A percentile compares a stretch with the other conserved stretches of the same genome.
Conservation (phyloP, 2,888 invertebrate genomes). For the Agapetus fuscipes region DNA sequence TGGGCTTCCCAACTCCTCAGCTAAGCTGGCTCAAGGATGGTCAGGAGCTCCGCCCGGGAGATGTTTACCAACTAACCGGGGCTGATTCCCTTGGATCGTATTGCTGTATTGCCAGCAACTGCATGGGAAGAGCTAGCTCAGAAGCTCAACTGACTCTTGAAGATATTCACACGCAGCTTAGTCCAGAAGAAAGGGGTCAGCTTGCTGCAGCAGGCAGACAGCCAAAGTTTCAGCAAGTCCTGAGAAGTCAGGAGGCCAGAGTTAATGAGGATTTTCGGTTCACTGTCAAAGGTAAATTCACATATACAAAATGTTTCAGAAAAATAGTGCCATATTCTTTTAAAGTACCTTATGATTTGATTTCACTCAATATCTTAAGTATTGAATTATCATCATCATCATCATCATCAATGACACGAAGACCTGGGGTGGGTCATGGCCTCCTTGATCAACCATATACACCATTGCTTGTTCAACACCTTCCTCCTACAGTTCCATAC, state of each 20-base stretch:
- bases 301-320: conserved; percentile 4
- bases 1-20: conserved; percentile 81
- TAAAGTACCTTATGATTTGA: no score
- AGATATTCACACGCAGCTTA: conserved; percentile 82
- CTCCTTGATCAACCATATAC: no score
- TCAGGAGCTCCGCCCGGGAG: conserved; percentile 83
- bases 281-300: conserved; percentile 60
- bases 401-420: no score
- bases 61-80: conserved; percentile 85
- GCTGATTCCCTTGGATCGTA: conserved; percentile 84
- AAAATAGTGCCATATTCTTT: no score
- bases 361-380: no score
- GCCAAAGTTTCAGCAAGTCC: conserved; percentile 70
- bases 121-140: conserved; percentile 84
- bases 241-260: conserved; percentile 73
- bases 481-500: no score
- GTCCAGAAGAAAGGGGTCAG: conserved; percentile 74
- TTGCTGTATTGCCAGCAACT: conserved; percentile 80
- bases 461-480: no score
- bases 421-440: no score
- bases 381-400: no score
- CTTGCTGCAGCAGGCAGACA: conserved; percentile 69
- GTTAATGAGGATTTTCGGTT: conserved; percentile 77
- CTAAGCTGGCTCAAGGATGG: conserved; percentile 90
- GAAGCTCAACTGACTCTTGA: conserved; percentile 81